Evolutionary conservation across 2,797 vertebrate species (phyloP).

Genomic region (Peromyscus nudipes): DNA sequence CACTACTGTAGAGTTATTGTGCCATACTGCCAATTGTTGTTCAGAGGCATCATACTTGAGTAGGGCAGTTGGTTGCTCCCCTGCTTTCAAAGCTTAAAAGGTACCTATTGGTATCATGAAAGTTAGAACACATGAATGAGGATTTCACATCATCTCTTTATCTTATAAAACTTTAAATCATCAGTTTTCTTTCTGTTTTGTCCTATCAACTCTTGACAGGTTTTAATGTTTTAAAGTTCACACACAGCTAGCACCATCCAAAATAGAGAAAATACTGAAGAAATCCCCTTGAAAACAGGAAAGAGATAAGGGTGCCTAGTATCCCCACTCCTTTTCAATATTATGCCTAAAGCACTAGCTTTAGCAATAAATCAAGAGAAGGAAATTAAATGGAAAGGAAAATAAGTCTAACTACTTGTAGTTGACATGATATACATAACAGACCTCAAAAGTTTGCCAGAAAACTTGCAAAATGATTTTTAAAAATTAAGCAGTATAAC

Average conservation of each 20-base stretch:
- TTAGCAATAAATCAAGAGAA: not conserved
- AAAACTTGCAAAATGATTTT: no score
- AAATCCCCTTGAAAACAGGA: not conserved
- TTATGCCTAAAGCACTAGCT: not conserved
- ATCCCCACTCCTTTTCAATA: not conserved
- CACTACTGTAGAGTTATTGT: not conserved
- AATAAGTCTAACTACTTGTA: no score
- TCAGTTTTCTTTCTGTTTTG: not conserved
- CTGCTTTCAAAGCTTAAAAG: not conserved
- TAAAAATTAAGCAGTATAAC: no score
- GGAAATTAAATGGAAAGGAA: not conserved
- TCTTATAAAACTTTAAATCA: not conserved
- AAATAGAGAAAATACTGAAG: not conserved
- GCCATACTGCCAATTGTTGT: not conserved
- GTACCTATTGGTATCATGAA: not conserved
- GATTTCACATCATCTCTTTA: not conserved
- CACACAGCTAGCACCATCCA: not conserved
- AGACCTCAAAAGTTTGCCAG: no score
- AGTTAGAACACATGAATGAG: not conserved
- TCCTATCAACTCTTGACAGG: not conserved
- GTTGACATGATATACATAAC: no score
- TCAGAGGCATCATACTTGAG: not conserved
- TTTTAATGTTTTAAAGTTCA: not conserved
- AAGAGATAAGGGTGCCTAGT: not conserved
- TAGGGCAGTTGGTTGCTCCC: not conserved